Evolutionary conservation across 2,888 invertebrate species (phyloP).

Genomic region (Himalopsyche anomala): DNA sequence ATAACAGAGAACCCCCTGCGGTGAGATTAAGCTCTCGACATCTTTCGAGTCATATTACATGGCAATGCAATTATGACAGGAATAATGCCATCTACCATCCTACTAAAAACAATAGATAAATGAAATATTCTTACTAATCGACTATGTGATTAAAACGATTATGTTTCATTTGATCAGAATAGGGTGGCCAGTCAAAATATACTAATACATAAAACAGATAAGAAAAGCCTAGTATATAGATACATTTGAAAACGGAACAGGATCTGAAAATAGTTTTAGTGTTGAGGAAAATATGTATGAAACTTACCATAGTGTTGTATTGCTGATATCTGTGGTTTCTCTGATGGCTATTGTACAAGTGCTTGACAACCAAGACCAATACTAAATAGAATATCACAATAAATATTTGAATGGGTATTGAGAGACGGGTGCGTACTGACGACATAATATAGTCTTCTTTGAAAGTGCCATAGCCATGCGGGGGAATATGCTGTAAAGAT

Average conservation of each 20-base stretch:
- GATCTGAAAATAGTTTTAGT: background rate
- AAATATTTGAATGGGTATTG: constrained; percentile 66
- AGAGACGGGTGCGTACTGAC: constrained; percentile 58
- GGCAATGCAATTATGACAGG: too few relatives aligned
- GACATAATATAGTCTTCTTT: constrained; percentile 58
- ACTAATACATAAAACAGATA: too few relatives aligned
- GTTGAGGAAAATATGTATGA: too few relatives aligned
- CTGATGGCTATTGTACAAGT: constrained; percentile 73
- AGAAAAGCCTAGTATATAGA: background rate
- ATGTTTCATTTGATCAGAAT: too few relatives aligned
- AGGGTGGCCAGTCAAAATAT: too few relatives aligned
- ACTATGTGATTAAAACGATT: too few relatives aligned
- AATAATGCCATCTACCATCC: too few relatives aligned
- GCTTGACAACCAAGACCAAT: constrained; percentile 72
- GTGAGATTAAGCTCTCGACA: too few relatives aligned
- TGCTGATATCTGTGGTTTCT: constrained; percentile 72
- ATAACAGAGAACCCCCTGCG: too few relatives aligned
- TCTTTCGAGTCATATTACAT: too few relatives aligned
- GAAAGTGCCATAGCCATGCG: constrained; percentile 58
- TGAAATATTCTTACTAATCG: background rate
- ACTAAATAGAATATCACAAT: constrained; percentile 68
- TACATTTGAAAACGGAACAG: background rate
- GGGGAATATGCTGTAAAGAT: constrained; percentile 41
- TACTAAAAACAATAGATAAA: constrained; percentile 28
- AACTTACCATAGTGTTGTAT: constrained; percentile 73